These are phyloP conservation scores for Pontoporia blainvillei DNA, from an alignment of 2,113 vertebrate species.

Conservation along the genomic window DNA sequence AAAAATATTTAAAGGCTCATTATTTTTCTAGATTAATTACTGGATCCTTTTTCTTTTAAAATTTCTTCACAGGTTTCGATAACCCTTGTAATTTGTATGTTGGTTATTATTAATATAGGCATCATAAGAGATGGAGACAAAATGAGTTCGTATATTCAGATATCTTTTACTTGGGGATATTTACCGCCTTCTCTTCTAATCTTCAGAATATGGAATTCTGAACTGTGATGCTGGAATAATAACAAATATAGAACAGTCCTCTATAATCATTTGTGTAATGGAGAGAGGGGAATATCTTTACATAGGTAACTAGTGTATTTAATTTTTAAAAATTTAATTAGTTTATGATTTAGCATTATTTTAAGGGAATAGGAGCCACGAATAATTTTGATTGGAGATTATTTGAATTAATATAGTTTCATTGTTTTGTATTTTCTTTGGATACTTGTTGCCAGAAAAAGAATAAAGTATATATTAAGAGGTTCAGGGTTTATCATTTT, in stretches of 20 bases:
- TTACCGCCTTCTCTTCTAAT: constrained; percentile 47
- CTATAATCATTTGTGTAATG: constrained; percentile 33
- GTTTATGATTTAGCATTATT: constrained; percentile 16
- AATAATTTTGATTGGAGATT: constrained; percentile 59
- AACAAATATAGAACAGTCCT: constrained; percentile 11
- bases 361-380: constrained; percentile 21
- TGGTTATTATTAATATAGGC: constrained; percentile 22
- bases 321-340: neutral
- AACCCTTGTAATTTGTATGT: constrained; percentile 29
- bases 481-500: constrained; percentile 59
- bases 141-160: constrained; percentile 32
- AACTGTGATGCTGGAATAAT: constrained; percentile 40
- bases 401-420: constrained; percentile 41
- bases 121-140: neutral
- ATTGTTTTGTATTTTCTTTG: constrained; percentile 53
- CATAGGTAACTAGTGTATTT: constrained; percentile 34
- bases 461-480: constrained; percentile 56
- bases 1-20: constrained; percentile 3
- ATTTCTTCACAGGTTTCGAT: constrained; percentile 34
- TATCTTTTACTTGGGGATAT: constrained; percentile 20
- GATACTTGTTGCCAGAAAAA: constrained; percentile 43
- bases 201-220: constrained; percentile 57
- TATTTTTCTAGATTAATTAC: neutral
- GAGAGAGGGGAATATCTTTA: constrained; percentile 51
- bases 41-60: constrained; percentile 27